Base-by-base conservation (phyloP, 2,888 invertebrate species). In the Microdon myrmicae region DNA sequence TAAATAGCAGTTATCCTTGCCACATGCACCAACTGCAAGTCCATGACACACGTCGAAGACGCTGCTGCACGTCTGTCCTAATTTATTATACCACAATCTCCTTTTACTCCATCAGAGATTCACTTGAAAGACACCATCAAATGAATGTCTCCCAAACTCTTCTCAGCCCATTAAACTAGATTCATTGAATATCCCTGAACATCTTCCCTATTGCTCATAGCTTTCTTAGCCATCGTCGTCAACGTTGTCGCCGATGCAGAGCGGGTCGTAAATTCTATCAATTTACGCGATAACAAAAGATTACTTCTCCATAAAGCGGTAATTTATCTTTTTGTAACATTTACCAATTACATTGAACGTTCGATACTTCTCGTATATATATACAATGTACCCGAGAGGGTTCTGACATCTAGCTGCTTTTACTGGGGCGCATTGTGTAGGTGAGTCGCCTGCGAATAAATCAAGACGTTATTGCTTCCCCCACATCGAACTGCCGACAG, bases 381-480 rank as follows among this genome's bases (percentile, higher is more conserved):
- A 31, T 37, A 32, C 22, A 5, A 22, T 22, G 38, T 28, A 43
- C 38, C 16, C 35, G 12, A 38, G 20, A 12, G 20, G 64, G 32
- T 23, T 43, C 34, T 34, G 38, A 53, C 51, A 54, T 43, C 44
- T 53, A 44, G 5, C 43, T 48, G 48, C 16, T 25, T 28, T 31
- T 19, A 32, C 38, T 23, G 20, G 41, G 37, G 47, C n/a, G 41
- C 31, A 38, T 23, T 6, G 22, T 29, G 39, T 58, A 53, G 58
- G 58, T 58, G 45, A 55, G 35, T 59, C 48, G 53, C 28, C 34
- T 44, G 59, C 28, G 39, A 48, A 66, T 66, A 66, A 66, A 66
- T 66, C 66, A 66, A 66, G 66, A 66, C 66, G 64, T 66, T 66
- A 66, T 66, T 66, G 58, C 58, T 66, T 66, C 59, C 64, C 64